Base-by-base conservation (phyloP, 1,140 invertebrate genomes). In the Heterodera schachtii region DNA sequence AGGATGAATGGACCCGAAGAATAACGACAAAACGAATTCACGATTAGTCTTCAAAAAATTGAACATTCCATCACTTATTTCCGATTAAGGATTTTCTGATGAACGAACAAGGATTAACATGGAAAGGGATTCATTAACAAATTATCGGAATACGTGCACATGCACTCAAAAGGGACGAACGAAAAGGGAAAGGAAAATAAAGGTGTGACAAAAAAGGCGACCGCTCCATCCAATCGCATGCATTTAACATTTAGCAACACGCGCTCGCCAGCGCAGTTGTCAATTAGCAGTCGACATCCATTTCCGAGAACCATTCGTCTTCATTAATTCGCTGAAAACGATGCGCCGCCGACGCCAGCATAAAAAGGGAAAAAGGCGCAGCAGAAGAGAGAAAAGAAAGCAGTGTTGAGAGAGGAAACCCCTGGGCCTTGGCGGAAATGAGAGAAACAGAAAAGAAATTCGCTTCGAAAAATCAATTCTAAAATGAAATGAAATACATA, bases 1-100 rank as follows among this genome's bases (percentile, higher is more conserved):
- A 64, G 46, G 41, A 76, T 2, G 75, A 76, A 43, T 19, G 43
- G 43, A 75, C 19, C 43, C 57, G 75, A 49, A 74, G 21, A 74
- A 19, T 19, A 64, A 19, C 31, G 43, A 43, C 21, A 46, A 71
- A 71, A 71, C 19, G 5, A 13, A 71, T 71, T 46, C 31, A 31
- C 31, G 31, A 31, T 31, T 69, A 69, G 8, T 69, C 67, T 69
- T 69, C 69, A 31, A 31, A 71, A 71, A 70, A 31, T 11, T 70
- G 67, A 70, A 70, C 67, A 43, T 71, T 13, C 31, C 11, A 16
- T 41, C 69, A 13, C 0, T 43, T 16, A n/a, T 71, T 6, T 21
- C 41, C 6, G 31, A 31, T 31, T 31, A 31, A 31, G 31, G 31
- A 31, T 31, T 31, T 31, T 31, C 31, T 31, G 31, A 19, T 41